These are phyloP conservation scores for Isurus oxyrinchus DNA, from an alignment of 2,113 vertebrate genomes.

Conservation along the genomic window DNA sequence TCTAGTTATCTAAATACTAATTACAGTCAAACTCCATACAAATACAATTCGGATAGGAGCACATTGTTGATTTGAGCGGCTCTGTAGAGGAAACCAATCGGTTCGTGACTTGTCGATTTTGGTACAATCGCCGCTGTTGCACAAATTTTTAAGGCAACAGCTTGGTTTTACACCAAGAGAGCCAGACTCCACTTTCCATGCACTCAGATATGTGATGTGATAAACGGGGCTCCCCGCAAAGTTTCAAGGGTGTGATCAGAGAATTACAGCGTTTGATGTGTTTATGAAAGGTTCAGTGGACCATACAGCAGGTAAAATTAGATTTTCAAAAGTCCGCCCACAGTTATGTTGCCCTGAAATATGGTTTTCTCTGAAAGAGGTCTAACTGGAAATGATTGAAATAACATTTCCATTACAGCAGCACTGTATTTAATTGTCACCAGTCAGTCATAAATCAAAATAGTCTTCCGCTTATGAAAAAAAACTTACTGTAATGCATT, in stretches of 20 bases:
- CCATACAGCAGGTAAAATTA: neutral
- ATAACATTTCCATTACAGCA: neutral
- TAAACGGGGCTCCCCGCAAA: conserved; percentile 3
- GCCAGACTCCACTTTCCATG: neutral
- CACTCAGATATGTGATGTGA: neutral
- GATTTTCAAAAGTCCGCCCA: neutral
- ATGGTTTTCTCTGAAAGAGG: neutral
- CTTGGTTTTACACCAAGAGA: neutral
- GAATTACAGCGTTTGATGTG: neutral
- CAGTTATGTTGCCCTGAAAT: neutral
- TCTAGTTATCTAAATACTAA: conserved; percentile 11
- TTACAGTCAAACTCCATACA: neutral
- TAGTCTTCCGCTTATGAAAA: neutral
- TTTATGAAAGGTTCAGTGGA: neutral
- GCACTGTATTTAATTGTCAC: neutral
- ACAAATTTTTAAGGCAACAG: neutral
- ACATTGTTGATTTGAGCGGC: neutral
- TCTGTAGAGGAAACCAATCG: neutral
- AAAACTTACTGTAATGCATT: neutral
- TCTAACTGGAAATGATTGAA: neutral
- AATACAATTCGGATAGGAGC: conserved; percentile 6
- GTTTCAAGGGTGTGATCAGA: conserved; percentile 10
- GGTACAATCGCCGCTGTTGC: no score
- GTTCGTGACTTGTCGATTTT: neutral
- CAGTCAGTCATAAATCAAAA: neutral